These are phyloP conservation scores for Astropecten irregularis DNA, from an alignment of 53 echinoderm and acorn worm species.

Conservation along the genomic window DNA sequence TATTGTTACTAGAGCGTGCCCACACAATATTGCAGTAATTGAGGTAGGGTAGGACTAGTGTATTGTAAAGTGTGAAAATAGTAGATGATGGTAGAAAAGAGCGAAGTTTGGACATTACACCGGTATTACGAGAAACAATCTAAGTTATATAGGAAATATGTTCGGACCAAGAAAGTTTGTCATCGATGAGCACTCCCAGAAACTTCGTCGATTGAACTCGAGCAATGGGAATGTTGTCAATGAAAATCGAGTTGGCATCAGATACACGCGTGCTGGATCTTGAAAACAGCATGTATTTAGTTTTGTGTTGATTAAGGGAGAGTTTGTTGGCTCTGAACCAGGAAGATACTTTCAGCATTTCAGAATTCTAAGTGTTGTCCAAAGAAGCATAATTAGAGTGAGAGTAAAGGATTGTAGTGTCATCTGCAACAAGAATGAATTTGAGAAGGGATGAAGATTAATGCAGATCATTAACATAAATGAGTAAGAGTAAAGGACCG, in stretches of 20 bases:
- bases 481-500: background rate
- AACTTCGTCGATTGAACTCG: conserved; percentile 11
- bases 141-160: conserved; percentile 16
- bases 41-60: conserved; percentile 34
- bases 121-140: conserved; percentile 1
- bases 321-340: conserved; percentile 24
- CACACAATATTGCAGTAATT: conserved; percentile 24
- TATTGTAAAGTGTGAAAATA: conserved; percentile 33
- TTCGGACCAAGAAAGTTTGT: conserved; percentile 23
- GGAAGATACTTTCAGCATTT: background rate
- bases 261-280: background rate
- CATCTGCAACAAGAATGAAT: conserved; percentile 1
- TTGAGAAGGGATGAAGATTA: background rate
- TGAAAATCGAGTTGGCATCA: background rate
- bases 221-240: background rate
- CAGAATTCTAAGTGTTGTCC: too few species aligned
- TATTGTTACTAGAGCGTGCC: too few species aligned
- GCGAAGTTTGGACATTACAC: conserved; percentile 23
- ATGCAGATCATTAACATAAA: background rate
- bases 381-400: too few species aligned
- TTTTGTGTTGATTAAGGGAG: too few species aligned
- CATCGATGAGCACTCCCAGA: conserved; percentile 28
- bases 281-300: conserved; percentile 1
- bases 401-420: too few species aligned
- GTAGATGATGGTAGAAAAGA: background rate